Percentiles rank a stretch among this genome's conserved stretches.
Conservation (phyloP, 2,797 vertebrate genomes). For the Trichosurus vulpecula region DNA sequence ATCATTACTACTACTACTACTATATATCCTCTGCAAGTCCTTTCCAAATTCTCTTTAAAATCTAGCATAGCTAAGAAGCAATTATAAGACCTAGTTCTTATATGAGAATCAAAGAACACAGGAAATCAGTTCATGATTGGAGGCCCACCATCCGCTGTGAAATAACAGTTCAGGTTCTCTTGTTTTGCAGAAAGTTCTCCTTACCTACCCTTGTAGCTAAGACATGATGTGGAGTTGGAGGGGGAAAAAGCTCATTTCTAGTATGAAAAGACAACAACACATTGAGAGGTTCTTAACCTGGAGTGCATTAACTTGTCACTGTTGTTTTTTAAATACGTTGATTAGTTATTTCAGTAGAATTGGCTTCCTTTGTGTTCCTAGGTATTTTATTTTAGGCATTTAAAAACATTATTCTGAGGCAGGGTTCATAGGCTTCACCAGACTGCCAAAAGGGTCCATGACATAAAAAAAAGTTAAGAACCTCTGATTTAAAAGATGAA, state of each 20-base stretch:
- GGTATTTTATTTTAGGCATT: neutral
- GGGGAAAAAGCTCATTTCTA: neutral
- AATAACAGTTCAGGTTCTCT: neutral
- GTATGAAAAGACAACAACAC: too few relatives aligned
- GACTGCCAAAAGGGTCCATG: neutral
- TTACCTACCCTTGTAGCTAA: neutral
- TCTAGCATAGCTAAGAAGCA: conserved; percentile 2
- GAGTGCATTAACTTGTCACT: neutral
- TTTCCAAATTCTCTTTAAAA: conserved; percentile 22
- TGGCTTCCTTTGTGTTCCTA: neutral
- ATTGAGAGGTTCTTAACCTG: too few relatives aligned
- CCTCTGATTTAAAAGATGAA: conserved; percentile 23
- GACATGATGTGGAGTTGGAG: too few relatives aligned
- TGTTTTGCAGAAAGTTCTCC: neutral
- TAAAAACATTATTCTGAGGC: neutral
- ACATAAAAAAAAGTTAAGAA: neutral
- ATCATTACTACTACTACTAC: neutral
- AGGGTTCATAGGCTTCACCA: neutral
- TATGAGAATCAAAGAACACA: neutral
- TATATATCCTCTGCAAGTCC: neutral
- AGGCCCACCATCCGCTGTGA: neutral
- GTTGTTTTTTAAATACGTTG: neutral
- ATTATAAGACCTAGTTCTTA: conserved; percentile 26
- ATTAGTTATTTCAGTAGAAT: neutral
- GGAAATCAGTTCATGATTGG: neutral